These are phyloP conservation scores for Serranus cabrilla DNA, from an alignment of 2,797 vertebrate genomes.

Conservation along the genomic window DNA sequence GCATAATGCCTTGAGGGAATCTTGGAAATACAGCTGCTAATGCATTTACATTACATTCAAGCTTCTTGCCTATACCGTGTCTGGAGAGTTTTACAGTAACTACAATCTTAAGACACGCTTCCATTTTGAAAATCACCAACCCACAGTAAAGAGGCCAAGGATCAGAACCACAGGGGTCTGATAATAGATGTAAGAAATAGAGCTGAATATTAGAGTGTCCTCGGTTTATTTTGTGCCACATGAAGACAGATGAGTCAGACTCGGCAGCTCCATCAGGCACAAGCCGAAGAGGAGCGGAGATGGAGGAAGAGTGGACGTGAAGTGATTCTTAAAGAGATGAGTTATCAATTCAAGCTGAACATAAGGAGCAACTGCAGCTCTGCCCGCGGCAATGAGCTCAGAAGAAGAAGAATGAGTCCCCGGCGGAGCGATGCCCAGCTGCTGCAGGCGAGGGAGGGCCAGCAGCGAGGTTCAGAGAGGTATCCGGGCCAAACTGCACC, in stretches of 20 bases:
- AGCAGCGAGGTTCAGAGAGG: background rate
- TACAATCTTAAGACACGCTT: conserved; percentile 18
- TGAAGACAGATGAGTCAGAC: conserved; percentile 48
- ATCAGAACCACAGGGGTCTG: conserved; percentile 11
- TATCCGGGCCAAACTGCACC: background rate
- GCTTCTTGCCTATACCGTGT: background rate
- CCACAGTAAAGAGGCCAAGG: conserved; percentile 8
- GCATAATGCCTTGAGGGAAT: conserved; percentile 34
- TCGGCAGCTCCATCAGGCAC: conserved; percentile 18
- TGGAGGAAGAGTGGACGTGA: conserved; percentile 40
- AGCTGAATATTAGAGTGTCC: conserved; percentile 24
- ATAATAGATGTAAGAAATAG: conserved; percentile 30
- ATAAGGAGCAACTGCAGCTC: conserved; percentile 45
- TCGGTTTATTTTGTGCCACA: conserved; percentile 21
- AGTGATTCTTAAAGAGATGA: conserved; percentile 45
- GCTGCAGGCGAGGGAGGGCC: conserved; percentile 21
- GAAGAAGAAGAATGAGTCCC: conserved; percentile 36
- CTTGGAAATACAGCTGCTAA: conserved; percentile 30
- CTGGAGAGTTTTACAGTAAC: conserved; percentile 27
- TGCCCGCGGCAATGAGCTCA: conserved; percentile 36
- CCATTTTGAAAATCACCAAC: conserved; percentile 23
- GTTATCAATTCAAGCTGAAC: conserved; percentile 52
- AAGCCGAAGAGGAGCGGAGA: background rate
- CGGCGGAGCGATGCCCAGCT: conserved; percentile 27
- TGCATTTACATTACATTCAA: conserved; percentile 41